A percentile compares a stretch with the other conserved stretches of the same genome.
These are phyloP conservation scores for Brassicogethes aeneus DNA, from an alignment of 2,888 invertebrate genomes.

Conservation along the genomic window DNA sequence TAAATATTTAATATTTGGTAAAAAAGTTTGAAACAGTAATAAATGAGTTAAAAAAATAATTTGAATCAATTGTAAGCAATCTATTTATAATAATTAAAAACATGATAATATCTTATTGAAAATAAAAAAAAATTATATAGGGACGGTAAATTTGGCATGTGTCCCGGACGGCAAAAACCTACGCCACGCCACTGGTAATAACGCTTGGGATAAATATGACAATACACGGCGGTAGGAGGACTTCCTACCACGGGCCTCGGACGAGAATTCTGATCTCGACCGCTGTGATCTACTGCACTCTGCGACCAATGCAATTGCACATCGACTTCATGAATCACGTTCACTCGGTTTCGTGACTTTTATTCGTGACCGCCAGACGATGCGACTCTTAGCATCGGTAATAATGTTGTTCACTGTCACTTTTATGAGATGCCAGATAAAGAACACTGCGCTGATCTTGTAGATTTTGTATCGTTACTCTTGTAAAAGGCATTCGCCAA, in stretches of 20 bases:
- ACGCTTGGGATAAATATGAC: background rate
- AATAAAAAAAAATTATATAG: no score
- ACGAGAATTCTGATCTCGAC: slow-evolving; percentile 10
- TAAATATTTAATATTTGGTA: no score
- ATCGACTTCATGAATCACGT: slow-evolving; percentile 32
- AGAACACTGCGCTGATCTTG: slow-evolving; percentile 24
- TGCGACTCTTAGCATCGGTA: slow-evolving; percentile 23
- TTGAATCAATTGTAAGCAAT: no score
- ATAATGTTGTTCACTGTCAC: slow-evolving; percentile 35
- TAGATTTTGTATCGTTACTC: slow-evolving; percentile 23
- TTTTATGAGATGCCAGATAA: slow-evolving; percentile 29
- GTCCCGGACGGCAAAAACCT: no score
- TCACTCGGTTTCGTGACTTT: slow-evolving; percentile 30
- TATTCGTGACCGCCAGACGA: slow-evolving; percentile 26
- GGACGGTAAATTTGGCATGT: no score
- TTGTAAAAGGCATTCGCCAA: slow-evolving; percentile 17
- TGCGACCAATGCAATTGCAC: slow-evolving; percentile 25
- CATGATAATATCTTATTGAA: no score
- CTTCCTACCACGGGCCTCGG: no score
- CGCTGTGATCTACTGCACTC: slow-evolving; percentile 21
- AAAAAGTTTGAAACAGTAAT: no score
- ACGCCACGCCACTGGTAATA: no score
- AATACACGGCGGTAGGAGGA: slow-evolving; percentile 3
- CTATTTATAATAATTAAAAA: no score
- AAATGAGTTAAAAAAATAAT: no score